Base-by-base conservation (phyloP, 2,888 invertebrate genomes). In the Perizoma flavofasciatum region DNA sequence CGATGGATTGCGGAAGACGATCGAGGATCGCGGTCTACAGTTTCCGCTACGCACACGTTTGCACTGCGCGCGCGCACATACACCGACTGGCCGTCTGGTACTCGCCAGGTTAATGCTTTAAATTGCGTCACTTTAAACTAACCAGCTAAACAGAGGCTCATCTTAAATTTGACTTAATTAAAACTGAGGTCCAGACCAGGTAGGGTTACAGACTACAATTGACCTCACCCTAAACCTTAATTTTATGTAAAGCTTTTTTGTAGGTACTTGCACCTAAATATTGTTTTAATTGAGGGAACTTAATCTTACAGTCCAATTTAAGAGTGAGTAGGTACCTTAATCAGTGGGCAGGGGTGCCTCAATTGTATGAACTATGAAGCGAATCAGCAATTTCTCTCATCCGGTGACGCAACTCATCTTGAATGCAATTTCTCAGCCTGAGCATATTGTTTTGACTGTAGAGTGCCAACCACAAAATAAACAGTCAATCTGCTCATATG, bases 31-130 rank as follows among this genome's bases (percentile, higher is more conserved):
- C 49, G 32, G 47, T 63, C 56, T 65, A 69, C 69, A 67, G 71
- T 63, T 74, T 70, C 76, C 73, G 69, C 67, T 66, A 68, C 61
- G 75, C 74, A 75, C 80, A 79, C 81, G 80, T 78, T 78, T 77
- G 72, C 73, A 77, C 85, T 75, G 78, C 70, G 80, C 79, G 74
- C 78, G 75, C 71, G 73, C 67, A 62, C 64, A 71, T 70, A 62
- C 63, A 68, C 75, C 72, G 76, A 77, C 75, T 69, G 63, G 58
- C 59, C 61, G 59, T 7, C 45, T 39, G 46, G 49, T 47, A 55
- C 63, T 34, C 52, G 55, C 43, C 55, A 52, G 55, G 54, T 58
- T 64, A 49, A 54, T 57, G 45, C 52, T 62, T 62, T 63, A 68
- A 72, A 70, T 77, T 78, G 67, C 78, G 75, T 78, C 78, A 79